Evolutionary conservation across 2,888 invertebrate genomes (phyloP).

Genomic region (Pocota personata): DNA sequence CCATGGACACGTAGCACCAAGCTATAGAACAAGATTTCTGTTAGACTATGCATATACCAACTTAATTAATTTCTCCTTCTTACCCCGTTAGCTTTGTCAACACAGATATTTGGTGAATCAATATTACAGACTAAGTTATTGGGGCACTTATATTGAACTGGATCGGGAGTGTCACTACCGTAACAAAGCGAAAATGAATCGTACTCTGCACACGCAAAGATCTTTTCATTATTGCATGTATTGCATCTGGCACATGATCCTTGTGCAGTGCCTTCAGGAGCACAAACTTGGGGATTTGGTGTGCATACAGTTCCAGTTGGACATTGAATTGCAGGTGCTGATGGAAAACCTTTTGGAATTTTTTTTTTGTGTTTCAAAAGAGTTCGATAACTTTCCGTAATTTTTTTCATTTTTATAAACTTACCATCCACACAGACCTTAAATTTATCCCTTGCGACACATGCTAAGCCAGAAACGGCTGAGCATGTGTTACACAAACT

Average conservation of each 20-base stretch:
- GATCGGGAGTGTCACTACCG: neutral
- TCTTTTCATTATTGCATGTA: neutral
- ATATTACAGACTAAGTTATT: conserved; percentile 15
- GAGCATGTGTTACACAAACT: conserved; percentile 51
- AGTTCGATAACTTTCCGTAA: too few relatives aligned
- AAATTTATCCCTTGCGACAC: conserved; percentile 32
- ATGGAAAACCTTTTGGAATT: conserved; percentile 16
- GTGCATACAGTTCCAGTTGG: conserved; percentile 44
- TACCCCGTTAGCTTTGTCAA: conserved; percentile 35
- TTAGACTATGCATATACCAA: neutral
- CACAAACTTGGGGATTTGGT: conserved; percentile 1
- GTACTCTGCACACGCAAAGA: conserved; percentile 32
- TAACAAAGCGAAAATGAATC: conserved; percentile 31
- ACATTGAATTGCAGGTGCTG: neutral
- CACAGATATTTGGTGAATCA: conserved; percentile 33
- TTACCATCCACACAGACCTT: conserved; percentile 42
- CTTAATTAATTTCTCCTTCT: neutral
- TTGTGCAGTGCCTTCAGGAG: neutral
- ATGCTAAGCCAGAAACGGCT: conserved; percentile 27
- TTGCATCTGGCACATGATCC: conserved; percentile 26
- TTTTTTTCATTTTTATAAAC: neutral
- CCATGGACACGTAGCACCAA: conserved; percentile 46
- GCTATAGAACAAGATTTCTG: conserved; percentile 1
- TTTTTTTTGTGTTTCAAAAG: neutral
- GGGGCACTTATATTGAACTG: conserved; percentile 5